Conservation (phyloP, 2,888 invertebrate species). For the Crossocerus cetratus region DNA sequence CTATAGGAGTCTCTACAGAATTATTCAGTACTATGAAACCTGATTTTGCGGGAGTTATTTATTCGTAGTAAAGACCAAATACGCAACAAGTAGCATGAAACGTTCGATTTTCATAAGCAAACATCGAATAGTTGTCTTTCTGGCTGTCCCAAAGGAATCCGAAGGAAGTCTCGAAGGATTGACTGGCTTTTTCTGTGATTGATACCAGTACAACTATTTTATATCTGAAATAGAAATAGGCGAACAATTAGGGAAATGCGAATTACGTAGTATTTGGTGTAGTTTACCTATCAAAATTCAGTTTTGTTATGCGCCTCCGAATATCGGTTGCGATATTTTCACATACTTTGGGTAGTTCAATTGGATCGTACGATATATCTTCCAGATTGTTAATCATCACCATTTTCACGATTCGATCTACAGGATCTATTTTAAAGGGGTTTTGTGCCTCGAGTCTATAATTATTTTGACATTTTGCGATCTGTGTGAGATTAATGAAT, state of each 20-base stretch:
- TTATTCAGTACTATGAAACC: too few relatives aligned
- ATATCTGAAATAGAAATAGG: conserved; percentile 79
- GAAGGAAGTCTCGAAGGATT: conserved; percentile 81
- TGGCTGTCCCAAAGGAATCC: conserved; percentile 85
- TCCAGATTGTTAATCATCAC: conserved; percentile 81
- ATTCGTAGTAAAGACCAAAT: conserved; percentile 85
- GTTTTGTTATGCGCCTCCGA: conserved; percentile 81
- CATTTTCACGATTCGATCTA: conserved; percentile 80
- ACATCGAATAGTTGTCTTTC: conserved; percentile 81
- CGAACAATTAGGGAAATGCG: too few relatives aligned
- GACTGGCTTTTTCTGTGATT: conserved; percentile 84
- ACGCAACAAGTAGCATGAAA: conserved; percentile 82
- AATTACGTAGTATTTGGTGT: too few relatives aligned
- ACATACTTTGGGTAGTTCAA: conserved; percentile 80
- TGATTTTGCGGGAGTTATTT: conserved; percentile 58
- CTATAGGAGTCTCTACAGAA: too few relatives aligned
- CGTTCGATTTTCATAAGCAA: conserved; percentile 81
- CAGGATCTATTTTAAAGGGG: conserved; percentile 81
- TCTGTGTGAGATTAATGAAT: conserved; percentile 59
- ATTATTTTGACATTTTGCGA: conserved; percentile 80
- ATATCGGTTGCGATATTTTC: conserved; percentile 81
- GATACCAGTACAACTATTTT: conserved; percentile 82
- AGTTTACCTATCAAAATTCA: conserved; percentile 83
- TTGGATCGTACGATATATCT: conserved; percentile 80
- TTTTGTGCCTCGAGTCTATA: conserved; percentile 83